Base-by-base conservation (phyloP, 2,797 vertebrate genomes). In the Rhadinocentrus ornatus region DNA sequence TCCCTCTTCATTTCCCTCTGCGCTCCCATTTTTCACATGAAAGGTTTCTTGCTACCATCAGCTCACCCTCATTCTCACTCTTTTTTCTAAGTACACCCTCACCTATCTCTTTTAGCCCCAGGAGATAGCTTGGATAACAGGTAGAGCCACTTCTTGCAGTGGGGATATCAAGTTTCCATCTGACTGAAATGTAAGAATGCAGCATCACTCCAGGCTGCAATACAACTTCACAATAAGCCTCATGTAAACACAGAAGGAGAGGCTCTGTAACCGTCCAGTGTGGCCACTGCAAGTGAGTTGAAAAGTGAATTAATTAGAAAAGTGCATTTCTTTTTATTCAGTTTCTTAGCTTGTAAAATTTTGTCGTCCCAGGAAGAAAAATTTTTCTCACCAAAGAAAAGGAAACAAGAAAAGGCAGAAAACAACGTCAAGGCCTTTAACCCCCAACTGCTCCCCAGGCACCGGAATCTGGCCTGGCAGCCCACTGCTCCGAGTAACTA, bases 101-200 rank as follows among this genome's bases (percentile, higher is more conserved):
- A 72, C 73, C 69, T 84, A 50, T 82, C 76, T 75, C 70, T 73
- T 70, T 46, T 70, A 68, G 85, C 89, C 89, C 71, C 83, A 64
- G 87, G 91, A 89, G 86, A 86, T 75, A 46, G 83, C 79, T 87
- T 71, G 81, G 83, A 89, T 90, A 91, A 89, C 86, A 90, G 89
- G 89, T 90, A 88, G 87, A 91, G 86, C 72, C 71, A 39, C 78
- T 80, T 79, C 78, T 89, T 89, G 81, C 46, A 52, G 22, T 31
- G 34, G 31, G 35, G 41, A 79, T 84, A 85, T 92, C 89, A 73
- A 54, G 85, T 93, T 92, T 86, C 88, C 50, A 71, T 89, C 65
- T 65, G 71, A 73, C 79, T 84, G 78, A 84, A 87, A 91, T 79
- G 72, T 72, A 88, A 90, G 88, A 89, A 86, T 82, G 76, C 77